Evolutionary conservation across 2,888 invertebrate species (phyloP), one percentile per base, ranked within the genome.

Genomic region (Metellina segmentata): DNA sequence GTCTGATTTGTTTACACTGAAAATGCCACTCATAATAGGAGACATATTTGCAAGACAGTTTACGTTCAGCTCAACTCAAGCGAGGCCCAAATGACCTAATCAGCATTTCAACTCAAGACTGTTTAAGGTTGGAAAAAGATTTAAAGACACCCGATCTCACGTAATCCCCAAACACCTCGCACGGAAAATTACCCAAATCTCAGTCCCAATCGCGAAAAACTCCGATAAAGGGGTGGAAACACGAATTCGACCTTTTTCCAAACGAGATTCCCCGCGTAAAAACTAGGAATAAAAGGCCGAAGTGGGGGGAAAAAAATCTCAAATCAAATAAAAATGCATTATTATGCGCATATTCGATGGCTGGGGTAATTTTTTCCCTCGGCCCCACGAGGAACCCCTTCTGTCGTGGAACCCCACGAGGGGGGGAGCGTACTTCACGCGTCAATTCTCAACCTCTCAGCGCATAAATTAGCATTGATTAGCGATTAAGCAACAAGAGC

Each of bases 401-500:
- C 16, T 61, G 13, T 61, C 61, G 34, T 34, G 34, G 34, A n/a
- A 16, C 9, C 61, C 13, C 16, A 61, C 61, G 85, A 75, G 53
- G 34, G 48, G 20, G 20, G 52, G 71, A 72, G 71, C 82, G 69
- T 51, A 71, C 71, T 79, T 87, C 87, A 72, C 87, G 87, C 87
- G 79, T 71, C 79, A 87, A 87, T 79, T 87, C 78, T 20, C 88
- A 52, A 88, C 88, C 88, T 72, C 74, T 19, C 49, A 16, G 52
- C 61, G 88, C 72, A 88, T 88, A 88, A 74, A 88, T 88, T 88
- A 88, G 74, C 88, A 88, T 88, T 88, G 88, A 88, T 88, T 88
- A 88, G 81, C 81, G 88, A 88, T 88, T 88, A 88, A 87, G 79
- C 77, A 87, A 87, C 79, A 79, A 78, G 78, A 52, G 52, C 69